Evolutionary conservation across 1,140 invertebrate genomes (phyloP).

Genomic region (Fopius arisanus): DNA sequence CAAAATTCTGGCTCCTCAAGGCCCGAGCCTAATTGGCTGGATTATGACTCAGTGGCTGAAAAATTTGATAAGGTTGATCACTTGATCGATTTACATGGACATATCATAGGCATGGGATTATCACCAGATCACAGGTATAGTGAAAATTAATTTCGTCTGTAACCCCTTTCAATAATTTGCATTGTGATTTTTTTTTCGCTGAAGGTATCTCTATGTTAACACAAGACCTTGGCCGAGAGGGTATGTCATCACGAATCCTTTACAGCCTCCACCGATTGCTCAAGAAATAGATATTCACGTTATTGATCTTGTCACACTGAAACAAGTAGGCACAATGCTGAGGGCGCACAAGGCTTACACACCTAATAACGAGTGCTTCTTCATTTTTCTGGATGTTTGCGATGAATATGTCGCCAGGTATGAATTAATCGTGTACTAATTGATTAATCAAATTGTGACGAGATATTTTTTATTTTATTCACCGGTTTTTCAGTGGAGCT

Average conservation of each 20-base stretch:
- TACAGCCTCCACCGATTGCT: slow-evolving; percentile 87
- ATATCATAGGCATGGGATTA: slow-evolving; percentile 89
- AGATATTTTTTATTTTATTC: background rate
- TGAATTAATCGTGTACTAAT: slow-evolving; percentile 28
- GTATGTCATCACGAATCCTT: slow-evolving; percentile 79
- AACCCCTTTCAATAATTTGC: background rate
- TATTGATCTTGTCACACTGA: slow-evolving; percentile 82
- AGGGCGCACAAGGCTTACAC: slow-evolving; percentile 87
- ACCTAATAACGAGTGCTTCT: slow-evolving; percentile 88
- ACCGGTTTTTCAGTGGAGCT: slow-evolving; percentile 74
- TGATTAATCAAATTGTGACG: background rate
- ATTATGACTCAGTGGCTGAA: slow-evolving; percentile 75
- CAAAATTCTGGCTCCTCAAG: slow-evolving; percentile 60
- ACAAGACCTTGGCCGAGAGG: slow-evolving; percentile 85
- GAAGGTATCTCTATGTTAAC: slow-evolving; percentile 86
- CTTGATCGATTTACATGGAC: slow-evolving; percentile 86
- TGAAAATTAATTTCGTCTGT: background rate
- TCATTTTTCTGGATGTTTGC: slow-evolving; percentile 88
- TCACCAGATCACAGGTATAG: slow-evolving; percentile 83
- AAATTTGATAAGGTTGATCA: slow-evolving; percentile 83
- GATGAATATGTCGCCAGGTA: slow-evolving; percentile 88
- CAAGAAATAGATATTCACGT: slow-evolving; percentile 92
- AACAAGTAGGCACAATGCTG: slow-evolving; percentile 84
- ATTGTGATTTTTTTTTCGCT: slow-evolving; percentile 40
- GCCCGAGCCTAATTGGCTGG: slow-evolving; percentile 72